phyloP scores from a whole-genome alignment of 2,888 invertebrate species.

The Didymodactylos carnosus region DNA sequence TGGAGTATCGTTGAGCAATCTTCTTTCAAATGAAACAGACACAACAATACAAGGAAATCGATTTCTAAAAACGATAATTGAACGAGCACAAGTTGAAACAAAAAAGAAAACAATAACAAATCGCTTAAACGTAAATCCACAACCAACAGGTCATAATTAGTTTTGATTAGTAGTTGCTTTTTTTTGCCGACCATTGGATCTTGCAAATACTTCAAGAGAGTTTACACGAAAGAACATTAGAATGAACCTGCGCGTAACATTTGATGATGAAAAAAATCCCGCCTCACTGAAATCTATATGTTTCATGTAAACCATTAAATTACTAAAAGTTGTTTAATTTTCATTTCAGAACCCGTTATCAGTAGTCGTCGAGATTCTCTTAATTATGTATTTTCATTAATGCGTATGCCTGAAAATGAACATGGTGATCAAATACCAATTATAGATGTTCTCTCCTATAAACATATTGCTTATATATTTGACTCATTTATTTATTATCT shows the following conservation, averaged over 20 bases:
- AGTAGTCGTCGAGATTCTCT: constrained; percentile 64
- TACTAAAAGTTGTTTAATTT: too few species aligned
- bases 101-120: too few species aligned
- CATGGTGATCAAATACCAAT: constrained; percentile 85
- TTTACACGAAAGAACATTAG: too few species aligned
- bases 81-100: constrained; percentile 22
- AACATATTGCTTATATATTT: constrained; percentile 56
- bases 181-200: too few species aligned
- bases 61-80: background rate
- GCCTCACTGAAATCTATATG: too few species aligned
- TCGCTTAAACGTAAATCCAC: background rate
- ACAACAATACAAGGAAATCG: background rate
- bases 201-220: too few species aligned
- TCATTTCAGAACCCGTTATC: too few species aligned
- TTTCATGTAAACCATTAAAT: too few species aligned
- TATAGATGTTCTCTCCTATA: constrained; percentile 76
- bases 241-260: too few species aligned
- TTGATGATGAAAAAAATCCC: too few species aligned
- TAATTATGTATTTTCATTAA: constrained; percentile 75
- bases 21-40: background rate
- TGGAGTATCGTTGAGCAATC: constrained; percentile 36
- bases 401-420: constrained; percentile 85
- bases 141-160: too few species aligned
- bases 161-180: too few species aligned
- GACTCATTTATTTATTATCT: constrained; percentile 61